Evolutionary conservation across 2,888 invertebrate species (phyloP), one percentile per base, ranked within the genome.

Genomic region (Venustoraphidia nigricollis): DNA sequence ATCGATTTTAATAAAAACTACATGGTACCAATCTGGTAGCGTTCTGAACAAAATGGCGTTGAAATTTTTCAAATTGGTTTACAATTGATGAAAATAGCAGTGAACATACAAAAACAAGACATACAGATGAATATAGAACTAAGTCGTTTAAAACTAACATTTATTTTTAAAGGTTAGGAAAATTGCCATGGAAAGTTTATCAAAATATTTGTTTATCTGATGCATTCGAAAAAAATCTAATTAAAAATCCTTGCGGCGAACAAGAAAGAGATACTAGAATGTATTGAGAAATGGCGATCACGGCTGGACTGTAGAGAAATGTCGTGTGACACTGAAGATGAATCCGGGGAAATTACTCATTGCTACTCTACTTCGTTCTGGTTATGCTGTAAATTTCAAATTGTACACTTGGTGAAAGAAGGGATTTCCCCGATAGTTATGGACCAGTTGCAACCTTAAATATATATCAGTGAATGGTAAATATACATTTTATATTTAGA

Each of bases 341-440:
- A 69, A 11, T 69, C 71, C 53, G 59, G 64, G 49, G 65, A 63
- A 2, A 56, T 60, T 44, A 61, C 62, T 9, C 59, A 60, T 48
- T 76, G 76, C 57, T 76, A 76, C 61, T 71, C 66, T 2, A 76
- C 77, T 11, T 75, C 77, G 2, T 77, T 63, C 57, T 39, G 53
- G 3, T 51, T 51, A 8, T 72, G 73, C 55, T 55, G 50, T 10
- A 77, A 77, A 60, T 39, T 56, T 13, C 77, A 78, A 61, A 55
- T 58, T 9, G 62, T 76, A 41, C 58, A 69, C 54, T 57, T 76
- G 9, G 38, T 59, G 4, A 51, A 57, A 9, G 64, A 66, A 54
- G 70, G 70, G n/a, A 56, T 70, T 17, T 53, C 62, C 17, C 52
- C 56, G 10, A 55, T 62, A 48, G 58, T 77, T 14, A 56, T 79